A percentile compares a stretch with the other conserved stretches of the same genome.
These are phyloP conservation scores for Hybognathus amarus DNA, from an alignment of 2,797 vertebrate species.

Conservation along the genomic window DNA sequence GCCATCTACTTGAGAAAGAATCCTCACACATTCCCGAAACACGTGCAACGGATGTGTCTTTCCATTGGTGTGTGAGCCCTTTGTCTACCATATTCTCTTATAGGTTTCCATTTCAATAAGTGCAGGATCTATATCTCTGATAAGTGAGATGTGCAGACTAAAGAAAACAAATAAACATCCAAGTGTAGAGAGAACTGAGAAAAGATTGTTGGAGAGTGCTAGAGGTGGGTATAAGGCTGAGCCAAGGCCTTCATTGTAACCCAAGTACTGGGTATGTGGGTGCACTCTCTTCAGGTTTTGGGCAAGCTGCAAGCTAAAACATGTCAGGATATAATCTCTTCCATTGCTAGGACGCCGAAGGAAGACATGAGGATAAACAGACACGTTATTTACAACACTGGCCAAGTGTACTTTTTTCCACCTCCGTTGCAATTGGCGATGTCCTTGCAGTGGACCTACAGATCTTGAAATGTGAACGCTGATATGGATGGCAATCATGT, in stretches of 20 bases:
- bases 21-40: constrained; percentile 40
- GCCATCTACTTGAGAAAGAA: constrained; percentile 43
- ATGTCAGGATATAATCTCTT: constrained; percentile 66
- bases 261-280: constrained; percentile 46
- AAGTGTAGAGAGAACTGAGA: constrained; percentile 6
- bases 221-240: constrained; percentile 2
- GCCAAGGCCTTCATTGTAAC: constrained; percentile 40
- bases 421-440: constrained; percentile 49
- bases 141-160: constrained; percentile 12
- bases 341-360: constrained; percentile 52
- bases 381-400: constrained; percentile 59
- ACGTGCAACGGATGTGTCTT: constrained; percentile 36
- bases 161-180: constrained; percentile 40
- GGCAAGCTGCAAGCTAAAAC: constrained; percentile 67
- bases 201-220: neutral
- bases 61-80: constrained; percentile 23
- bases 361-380: constrained; percentile 65
- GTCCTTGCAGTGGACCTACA: constrained; percentile 50
- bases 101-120: constrained; percentile 23
- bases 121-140: constrained; percentile 22
- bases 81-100: constrained; percentile 33
- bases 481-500: constrained; percentile 70
- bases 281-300: constrained; percentile 43
- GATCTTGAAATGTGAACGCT: constrained; percentile 48
- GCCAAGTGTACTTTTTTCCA: constrained; percentile 53